Evolutionary conservation across 2,888 invertebrate species (phyloP).

Genomic region (Sabatieria punctata): DNA sequence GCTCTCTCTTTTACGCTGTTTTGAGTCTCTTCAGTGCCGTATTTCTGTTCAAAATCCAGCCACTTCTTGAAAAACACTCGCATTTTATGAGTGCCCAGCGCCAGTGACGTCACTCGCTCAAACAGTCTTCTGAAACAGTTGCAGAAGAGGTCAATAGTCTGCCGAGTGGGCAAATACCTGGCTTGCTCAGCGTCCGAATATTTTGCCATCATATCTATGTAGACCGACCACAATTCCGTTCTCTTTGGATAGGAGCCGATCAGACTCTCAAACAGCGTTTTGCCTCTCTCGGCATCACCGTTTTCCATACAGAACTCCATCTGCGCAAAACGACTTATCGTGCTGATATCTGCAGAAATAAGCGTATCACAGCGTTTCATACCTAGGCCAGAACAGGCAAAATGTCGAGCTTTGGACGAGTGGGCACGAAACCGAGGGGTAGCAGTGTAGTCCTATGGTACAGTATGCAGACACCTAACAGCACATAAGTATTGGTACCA

Average conservation of each 20-base stretch:
- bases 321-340: constrained; percentile 68
- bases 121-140: constrained; percentile 48
- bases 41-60: constrained; percentile 58
- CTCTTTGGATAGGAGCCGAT: constrained; percentile 68
- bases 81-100: constrained; percentile 61
- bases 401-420: too few species aligned
- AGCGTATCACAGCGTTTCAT: constrained; percentile 5
- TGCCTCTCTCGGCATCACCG: constrained; percentile 61
- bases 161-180: constrained; percentile 44
- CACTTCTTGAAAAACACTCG: constrained; percentile 69
- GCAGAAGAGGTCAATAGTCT: not conserved
- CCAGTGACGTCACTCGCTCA: constrained; percentile 56
- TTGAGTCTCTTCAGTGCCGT: constrained; percentile 50
- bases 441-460: too few species aligned
- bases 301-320: constrained; percentile 52
- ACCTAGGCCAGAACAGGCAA: not conserved
- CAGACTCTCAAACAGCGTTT: constrained; percentile 73
- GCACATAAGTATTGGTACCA: too few species aligned
- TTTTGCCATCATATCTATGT: constrained; percentile 67
- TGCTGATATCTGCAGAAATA: constrained; percentile 52
- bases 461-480: too few species aligned
- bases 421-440: too few species aligned
- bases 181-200: constrained; percentile 49
- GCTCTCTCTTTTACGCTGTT: constrained; percentile 51
- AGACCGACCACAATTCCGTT: constrained; percentile 69